Conservation (phyloP, 2,113 vertebrate species). For the Engraulis encrasicolus region DNA sequence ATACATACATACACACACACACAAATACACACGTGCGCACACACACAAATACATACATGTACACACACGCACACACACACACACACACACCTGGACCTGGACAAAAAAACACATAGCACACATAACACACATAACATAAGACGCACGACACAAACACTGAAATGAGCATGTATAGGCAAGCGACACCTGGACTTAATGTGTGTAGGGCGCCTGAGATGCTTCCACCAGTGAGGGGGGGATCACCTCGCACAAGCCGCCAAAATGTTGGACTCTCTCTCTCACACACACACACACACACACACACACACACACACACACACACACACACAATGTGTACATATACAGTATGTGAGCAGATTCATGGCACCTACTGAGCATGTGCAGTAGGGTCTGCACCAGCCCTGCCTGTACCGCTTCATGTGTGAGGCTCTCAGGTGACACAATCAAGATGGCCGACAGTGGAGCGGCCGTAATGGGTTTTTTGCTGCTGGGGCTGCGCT, state of each 20-base stretch:
- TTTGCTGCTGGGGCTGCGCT: background rate
- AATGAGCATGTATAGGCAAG: background rate
- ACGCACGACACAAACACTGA: background rate
- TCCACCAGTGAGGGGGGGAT: background rate
- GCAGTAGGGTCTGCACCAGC: background rate
- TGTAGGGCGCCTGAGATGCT: background rate
- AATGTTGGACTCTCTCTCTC: background rate
- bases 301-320: too few species aligned
- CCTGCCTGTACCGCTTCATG: background rate
- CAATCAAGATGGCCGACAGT: background rate
- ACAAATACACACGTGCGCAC: too few species aligned
- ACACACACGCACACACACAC: background rate
- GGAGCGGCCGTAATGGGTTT: background rate
- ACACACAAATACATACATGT: background rate
- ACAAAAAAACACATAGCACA: too few species aligned
- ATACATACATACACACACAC: background rate
- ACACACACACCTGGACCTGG: too few species aligned
- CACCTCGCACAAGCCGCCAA: background rate
- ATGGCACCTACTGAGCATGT: conserved; percentile 5
- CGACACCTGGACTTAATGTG: background rate
- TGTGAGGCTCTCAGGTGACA: background rate
- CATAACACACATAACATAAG: background rate
- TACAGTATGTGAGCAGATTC: background rate
- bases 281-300: too few species aligned
- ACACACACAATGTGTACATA: too few species aligned